phyloP scores from a whole-genome alignment of 2,113 vertebrate species.

The Cricetomys ansorgei region DNA sequence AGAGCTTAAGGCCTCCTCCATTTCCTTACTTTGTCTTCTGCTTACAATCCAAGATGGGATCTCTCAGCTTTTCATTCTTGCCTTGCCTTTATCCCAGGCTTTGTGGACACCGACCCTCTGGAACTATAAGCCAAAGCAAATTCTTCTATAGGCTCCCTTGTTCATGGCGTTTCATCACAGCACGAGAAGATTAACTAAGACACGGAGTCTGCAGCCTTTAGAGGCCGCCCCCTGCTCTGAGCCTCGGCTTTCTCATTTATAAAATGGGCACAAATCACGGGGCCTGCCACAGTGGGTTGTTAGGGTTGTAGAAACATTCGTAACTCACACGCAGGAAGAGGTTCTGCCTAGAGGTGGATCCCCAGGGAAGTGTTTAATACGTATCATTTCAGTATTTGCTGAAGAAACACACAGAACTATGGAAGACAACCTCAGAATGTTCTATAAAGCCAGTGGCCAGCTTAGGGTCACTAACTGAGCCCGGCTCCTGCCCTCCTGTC shows the following conservation, averaged over 20 bases:
- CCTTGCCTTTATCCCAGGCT: neutral
- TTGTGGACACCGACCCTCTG: neutral
- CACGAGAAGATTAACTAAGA: neutral
- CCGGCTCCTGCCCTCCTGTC: accelerated
- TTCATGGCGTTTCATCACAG: neutral
- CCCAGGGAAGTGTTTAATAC: neutral
- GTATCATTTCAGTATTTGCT: neutral
- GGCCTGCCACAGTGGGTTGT: neutral
- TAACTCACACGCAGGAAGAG: neutral
- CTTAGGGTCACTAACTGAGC: neutral
- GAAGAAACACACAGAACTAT: neutral
- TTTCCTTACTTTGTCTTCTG: neutral
- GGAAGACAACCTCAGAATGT: neutral
- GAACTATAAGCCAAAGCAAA: neutral
- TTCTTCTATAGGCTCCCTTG: neutral
- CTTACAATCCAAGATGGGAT: neutral
- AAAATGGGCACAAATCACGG: neutral
- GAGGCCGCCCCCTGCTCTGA: neutral
- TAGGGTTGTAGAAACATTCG: neutral
- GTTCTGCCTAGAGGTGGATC: neutral
- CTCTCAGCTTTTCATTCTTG: neutral
- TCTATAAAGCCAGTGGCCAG: neutral
- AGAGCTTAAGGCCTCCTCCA: neutral
- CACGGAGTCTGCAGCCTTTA: neutral
- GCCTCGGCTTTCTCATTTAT: constrained; percentile 19